Evolutionary conservation across 2,113 vertebrate species (phyloP), one percentile per base, ranked within the genome.

Genomic region (Dicerorhinus sumatrensis): DNA sequence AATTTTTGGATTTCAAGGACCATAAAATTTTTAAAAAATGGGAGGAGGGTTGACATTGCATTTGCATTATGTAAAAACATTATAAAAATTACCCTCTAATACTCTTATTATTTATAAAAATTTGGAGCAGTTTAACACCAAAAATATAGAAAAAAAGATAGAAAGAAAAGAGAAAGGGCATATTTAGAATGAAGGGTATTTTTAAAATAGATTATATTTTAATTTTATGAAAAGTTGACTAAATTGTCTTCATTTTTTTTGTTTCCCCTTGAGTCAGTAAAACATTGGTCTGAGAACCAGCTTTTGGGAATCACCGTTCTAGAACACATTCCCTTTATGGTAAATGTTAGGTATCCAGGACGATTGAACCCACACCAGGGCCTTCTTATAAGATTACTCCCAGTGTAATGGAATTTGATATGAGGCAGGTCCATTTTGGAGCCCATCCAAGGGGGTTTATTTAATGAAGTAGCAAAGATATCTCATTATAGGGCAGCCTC

Each of bases 391-490:
- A 92, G 92, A 98, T 98, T 98, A 96, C 62, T 91, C 92, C 17
- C 76, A 96, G 72, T 84, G 85, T 97, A 97, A 98, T 98, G 97
- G 97, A 97, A 97, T 98, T 98, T 98, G 86, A 72, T 96, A 94
- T 90, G 67, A 97, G 80, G 92, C 96, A 98, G 95, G 96, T 97
- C 97, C 96, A 97, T 97, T 97, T 91, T 73, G 96, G 89, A 98
- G 58, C 90, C 89, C 84, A 94, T 97, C 86, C 96, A 96, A 90
- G 92, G 82, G 96, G 96, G 76, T 79, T 98, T 98, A 97, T 98
- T 97, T 98, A 97, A 98, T 98, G 96, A 97, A 98, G 94, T 96
- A 96, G 96, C 94, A 96, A 97, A 96, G 72, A 96, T 97, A 96
- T 98, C 96, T 98, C 92, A 98, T 98, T 98, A 98, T 46, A 94